Evolutionary conservation across 2,888 invertebrate species (phyloP).

Genomic region (Agonopterix heracliana): DNA sequence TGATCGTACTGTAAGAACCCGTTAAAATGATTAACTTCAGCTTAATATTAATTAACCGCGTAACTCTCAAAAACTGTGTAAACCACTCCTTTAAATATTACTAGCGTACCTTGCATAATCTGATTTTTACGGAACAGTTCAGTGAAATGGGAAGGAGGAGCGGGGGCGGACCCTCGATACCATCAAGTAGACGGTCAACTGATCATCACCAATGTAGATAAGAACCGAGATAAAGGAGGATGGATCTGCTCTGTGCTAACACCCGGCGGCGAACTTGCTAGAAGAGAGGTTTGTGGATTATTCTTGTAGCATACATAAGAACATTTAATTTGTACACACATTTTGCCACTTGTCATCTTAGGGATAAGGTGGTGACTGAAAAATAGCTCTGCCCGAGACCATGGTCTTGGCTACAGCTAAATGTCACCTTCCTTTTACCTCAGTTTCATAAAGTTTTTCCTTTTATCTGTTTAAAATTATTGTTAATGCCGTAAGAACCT

Average conservation of each 20-base stretch:
- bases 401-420: not conserved
- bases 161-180: constrained; percentile 67
- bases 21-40: too few relatives aligned
- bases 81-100: not conserved
- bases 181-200: constrained; percentile 76
- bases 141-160: constrained; percentile 81
- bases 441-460: too few relatives aligned
- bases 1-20: too few relatives aligned
- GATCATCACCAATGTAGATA: constrained; percentile 78
- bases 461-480: too few relatives aligned
- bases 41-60: too few relatives aligned
- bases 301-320: not conserved
- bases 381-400: not conserved
- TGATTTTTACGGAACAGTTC: constrained; percentile 46
- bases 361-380: not conserved
- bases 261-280: constrained; percentile 84
- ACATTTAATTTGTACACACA: too few relatives aligned
- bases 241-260: constrained; percentile 88
- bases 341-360: too few relatives aligned
- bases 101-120: too few relatives aligned
- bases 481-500: too few relatives aligned
- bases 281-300: constrained; percentile 79
- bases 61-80: too few relatives aligned
- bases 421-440: too few relatives aligned
- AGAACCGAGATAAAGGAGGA: constrained; percentile 82